A percentile compares a stretch with the other conserved stretches of the same genome.
These are phyloP conservation scores for Cyprinodon brontotheroides DNA, from an alignment of 2,113 vertebrate species.

Conservation along the genomic window DNA sequence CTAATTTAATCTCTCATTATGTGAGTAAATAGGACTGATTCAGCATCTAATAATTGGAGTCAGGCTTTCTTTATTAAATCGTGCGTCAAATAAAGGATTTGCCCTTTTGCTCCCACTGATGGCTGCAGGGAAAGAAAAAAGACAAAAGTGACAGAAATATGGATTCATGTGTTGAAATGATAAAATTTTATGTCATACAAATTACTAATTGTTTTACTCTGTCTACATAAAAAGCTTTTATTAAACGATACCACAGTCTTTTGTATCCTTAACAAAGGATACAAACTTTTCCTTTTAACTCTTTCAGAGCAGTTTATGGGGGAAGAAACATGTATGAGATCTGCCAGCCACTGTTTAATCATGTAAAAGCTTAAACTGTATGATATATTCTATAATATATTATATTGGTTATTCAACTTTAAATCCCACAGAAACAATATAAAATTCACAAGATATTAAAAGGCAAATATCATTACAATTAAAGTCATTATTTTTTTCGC, in stretches of 20 bases:
- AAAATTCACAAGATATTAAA: background rate
- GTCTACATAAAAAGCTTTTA: slow-evolving; percentile 14
- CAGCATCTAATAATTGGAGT: slow-evolving; percentile 35
- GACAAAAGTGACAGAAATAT: background rate
- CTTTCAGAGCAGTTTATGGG: background rate
- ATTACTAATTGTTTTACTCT: background rate
- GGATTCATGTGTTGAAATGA: slow-evolving; percentile 1
- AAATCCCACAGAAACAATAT: background rate
- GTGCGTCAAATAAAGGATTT: slow-evolving; percentile 30
- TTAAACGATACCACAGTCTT: slow-evolving; percentile 2
- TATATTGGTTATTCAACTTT: background rate
- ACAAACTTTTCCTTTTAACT: background rate
- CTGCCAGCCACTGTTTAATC: background rate
- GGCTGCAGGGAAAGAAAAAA: slow-evolving; percentile 18
- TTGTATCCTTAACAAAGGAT: background rate
- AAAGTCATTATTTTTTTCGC: background rate
- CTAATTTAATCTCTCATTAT: slow-evolving; percentile 53
- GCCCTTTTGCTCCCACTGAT: slow-evolving; percentile 18
- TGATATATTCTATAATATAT: background rate
- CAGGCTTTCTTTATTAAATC: slow-evolving; percentile 27
- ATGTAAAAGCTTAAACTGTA: background rate
- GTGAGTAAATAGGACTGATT: slow-evolving; percentile 38
- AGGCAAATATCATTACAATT: background rate
- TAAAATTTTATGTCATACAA: slow-evolving; percentile 23
- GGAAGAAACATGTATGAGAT: background rate